phyloP scores from a whole-genome alignment of 2,888 invertebrate species.

The Drosophila nigritarsus region DNA sequence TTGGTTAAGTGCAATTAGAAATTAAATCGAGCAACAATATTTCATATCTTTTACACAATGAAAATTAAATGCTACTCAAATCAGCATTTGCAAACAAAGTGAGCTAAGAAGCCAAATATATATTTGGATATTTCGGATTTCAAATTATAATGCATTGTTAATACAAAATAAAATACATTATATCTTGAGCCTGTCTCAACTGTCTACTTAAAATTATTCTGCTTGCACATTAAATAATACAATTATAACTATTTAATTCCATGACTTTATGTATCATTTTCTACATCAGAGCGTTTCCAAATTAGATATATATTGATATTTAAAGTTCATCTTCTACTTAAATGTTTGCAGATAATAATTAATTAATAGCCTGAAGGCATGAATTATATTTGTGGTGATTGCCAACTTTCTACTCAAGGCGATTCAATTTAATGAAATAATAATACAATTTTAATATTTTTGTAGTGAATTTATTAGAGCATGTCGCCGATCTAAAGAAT shows the following conservation, averaged over 20 bases:
- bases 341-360: neutral
- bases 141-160: neutral
- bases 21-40: constrained; percentile 42
- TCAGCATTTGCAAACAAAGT: too few species aligned
- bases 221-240: neutral
- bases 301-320: neutral
- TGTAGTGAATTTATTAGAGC: neutral
- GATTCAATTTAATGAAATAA: neutral
- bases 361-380: neutral
- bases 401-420: neutral
- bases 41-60: constrained; percentile 15
- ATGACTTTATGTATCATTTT: neutral
- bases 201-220: neutral
- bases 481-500: too few species aligned
- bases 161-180: neutral
- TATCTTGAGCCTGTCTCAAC: neutral
- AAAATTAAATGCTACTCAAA: neutral
- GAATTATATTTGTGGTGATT: neutral
- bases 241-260: neutral
- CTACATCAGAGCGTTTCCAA: neutral
- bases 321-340: neutral
- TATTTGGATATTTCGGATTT: neutral
- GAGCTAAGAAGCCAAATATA: neutral
- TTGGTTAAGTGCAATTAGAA: constrained; percentile 26
- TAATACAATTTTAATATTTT: neutral